phyloP scores from a whole-genome alignment of 23 tunicate species.

The Phallusia fumigata region DNA sequence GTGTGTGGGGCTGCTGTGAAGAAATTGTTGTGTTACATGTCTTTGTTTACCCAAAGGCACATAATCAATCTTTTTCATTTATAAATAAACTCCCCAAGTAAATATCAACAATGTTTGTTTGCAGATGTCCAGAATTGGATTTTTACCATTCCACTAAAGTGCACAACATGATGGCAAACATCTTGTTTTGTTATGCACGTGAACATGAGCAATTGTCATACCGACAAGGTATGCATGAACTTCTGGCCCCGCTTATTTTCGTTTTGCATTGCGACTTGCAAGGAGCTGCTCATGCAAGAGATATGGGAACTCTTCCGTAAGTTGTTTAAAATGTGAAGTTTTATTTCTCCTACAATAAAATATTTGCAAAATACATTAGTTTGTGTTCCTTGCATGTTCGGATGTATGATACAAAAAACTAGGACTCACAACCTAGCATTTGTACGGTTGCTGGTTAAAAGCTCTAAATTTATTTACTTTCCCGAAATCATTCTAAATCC shows the following conservation, averaged over 20 bases:
- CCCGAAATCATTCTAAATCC: no score
- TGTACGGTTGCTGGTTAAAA: no score
- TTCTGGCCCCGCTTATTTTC: conserved; percentile 88
- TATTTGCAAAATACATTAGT: no score
- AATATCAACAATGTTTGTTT: not conserved
- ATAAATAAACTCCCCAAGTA: not conserved
- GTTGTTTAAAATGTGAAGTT: not conserved
- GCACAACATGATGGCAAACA: conserved; percentile 56
- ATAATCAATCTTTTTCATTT: not conserved
- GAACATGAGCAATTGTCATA: conserved; percentile 71
- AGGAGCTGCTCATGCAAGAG: conserved; percentile 75
- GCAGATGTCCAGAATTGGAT: conserved; percentile 90
- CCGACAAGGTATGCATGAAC: conserved; percentile 98
- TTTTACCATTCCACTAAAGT: conserved; percentile 50
- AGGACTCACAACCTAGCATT: no score
- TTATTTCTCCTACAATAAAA: no score
- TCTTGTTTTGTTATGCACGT: conserved; percentile 90
- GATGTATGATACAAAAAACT: no score
- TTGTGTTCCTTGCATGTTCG: no score
- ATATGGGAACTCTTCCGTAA: conserved; percentile 58
- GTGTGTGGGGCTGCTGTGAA: no score
- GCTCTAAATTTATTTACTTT: no score
- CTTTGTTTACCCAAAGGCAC: not conserved
- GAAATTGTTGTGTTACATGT: not conserved
- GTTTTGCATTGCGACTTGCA: conserved; percentile 94